phyloP scores from a whole-genome alignment of 2,888 invertebrate species.

The Volucella inflata region DNA sequence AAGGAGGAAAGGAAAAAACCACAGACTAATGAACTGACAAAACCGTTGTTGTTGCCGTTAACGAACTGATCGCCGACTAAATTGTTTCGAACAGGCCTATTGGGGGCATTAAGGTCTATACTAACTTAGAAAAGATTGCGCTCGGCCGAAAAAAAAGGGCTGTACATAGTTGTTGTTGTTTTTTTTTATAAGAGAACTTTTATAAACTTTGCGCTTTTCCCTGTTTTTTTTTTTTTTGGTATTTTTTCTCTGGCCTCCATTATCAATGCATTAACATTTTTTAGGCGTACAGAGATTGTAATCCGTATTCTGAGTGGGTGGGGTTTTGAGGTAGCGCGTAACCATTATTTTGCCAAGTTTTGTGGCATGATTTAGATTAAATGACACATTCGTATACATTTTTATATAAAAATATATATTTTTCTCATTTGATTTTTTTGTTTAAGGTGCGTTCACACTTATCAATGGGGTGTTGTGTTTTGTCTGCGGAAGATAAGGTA shows the following conservation, averaged over 20 bases:
- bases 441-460: constrained; percentile 33
- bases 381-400: constrained; percentile 26
- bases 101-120: constrained; percentile 36
- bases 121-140: constrained; percentile 48
- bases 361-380: constrained; percentile 49
- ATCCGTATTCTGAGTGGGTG: constrained; percentile 42
- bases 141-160: constrained; percentile 9
- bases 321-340: constrained; percentile 11
- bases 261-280: constrained; percentile 59
- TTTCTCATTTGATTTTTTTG: no score
- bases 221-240: constrained; percentile 22
- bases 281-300: constrained; percentile 38
- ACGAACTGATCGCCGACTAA: constrained; percentile 43
- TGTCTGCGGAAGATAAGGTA: constrained; percentile 40
- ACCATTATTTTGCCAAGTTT: not conserved
- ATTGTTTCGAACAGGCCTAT: constrained; percentile 18
- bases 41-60: constrained; percentile 10
- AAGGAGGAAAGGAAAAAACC: constrained; percentile 12
- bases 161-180: constrained; percentile 52
- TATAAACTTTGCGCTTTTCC: not conserved
- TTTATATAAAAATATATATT: constrained; percentile 13
- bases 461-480: constrained; percentile 23
- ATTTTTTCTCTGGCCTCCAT: constrained; percentile 7
- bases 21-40: constrained; percentile 51
- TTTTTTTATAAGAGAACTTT: not conserved